These are phyloP conservation scores for Sebastes taczanowskii DNA, from an alignment of 2,797 vertebrate genomes.

Conservation along the genomic window DNA sequence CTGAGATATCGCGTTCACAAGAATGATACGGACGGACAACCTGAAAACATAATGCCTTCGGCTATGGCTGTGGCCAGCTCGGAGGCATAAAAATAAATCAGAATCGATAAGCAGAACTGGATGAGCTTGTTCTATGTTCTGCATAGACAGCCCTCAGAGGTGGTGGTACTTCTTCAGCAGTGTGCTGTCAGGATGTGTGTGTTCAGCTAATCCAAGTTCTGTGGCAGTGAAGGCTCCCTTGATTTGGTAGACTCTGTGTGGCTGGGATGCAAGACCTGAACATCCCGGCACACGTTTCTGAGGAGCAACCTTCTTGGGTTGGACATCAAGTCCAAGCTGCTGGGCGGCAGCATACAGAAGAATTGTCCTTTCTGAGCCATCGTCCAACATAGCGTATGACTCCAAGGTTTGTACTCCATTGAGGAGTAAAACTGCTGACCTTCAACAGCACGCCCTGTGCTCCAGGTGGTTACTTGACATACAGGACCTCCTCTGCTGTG, in stretches of 20 bases:
- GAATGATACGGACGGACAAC: neutral
- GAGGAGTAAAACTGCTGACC: neutral
- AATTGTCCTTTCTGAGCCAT: too few species aligned
- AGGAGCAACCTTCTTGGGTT: neutral
- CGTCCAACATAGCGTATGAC: neutral
- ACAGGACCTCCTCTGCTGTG: neutral
- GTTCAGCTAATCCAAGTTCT: neutral
- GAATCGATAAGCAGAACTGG: neutral
- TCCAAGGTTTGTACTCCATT: neutral
- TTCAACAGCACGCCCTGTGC: neutral
- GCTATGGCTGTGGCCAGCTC: neutral
- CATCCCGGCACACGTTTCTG: neutral
- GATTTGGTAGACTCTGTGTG: neutral
- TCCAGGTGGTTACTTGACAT: neutral
- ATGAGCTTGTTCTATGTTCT: neutral
- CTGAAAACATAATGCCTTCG: neutral
- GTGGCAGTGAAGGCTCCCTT: neutral
- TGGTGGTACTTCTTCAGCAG: neutral
- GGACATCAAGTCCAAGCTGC: neutral
- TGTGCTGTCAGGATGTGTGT: neutral
- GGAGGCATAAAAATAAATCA: neutral
- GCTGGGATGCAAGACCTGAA: neutral
- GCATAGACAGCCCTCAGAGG: neutral
- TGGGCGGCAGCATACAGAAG: neutral
- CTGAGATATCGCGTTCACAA: neutral